phyloP scores from a whole-genome alignment of 2,797 vertebrate genomes.

The Bradypus variegatus region DNA sequence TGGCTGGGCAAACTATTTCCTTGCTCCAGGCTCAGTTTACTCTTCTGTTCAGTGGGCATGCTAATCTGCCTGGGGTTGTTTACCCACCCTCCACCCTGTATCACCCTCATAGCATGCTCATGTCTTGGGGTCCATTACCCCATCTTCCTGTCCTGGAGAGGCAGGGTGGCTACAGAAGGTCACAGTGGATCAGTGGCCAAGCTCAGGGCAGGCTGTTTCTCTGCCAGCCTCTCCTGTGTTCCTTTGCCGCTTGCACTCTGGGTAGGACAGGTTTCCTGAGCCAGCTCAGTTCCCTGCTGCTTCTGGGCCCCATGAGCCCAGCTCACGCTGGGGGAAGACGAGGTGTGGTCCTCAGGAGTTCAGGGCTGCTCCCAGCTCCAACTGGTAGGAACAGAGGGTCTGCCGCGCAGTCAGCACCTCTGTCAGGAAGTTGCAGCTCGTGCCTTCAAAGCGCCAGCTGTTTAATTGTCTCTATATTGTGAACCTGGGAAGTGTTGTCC shows the following conservation, averaged over 20 bases:
- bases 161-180: background rate
- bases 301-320: background rate
- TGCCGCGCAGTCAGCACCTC: slow-evolving; percentile 42
- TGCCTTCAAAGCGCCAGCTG: background rate
- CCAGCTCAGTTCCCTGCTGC: background rate
- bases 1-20: background rate
- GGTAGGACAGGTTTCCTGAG: background rate
- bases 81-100: background rate
- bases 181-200: background rate
- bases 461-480: slow-evolving; percentile 54
- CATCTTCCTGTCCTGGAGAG: background rate
- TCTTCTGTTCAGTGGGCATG: background rate
- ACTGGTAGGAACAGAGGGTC: background rate
- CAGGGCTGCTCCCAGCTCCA: background rate
- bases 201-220: background rate
- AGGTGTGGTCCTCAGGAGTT: background rate
- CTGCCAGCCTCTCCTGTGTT: background rate
- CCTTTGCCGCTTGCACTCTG: rapidly evolving
- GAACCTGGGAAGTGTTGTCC: slow-evolving; percentile 9
- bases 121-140: background rate
- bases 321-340: background rate
- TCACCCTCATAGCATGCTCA: background rate
- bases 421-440: background rate
- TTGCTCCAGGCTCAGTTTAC: background rate
- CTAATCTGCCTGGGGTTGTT: background rate